Percentiles rank a stretch among this genome's conserved stretches.
These are phyloP conservation scores for Xylocopa sonorina DNA, from an alignment of 1,140 invertebrate genomes.

Conservation along the genomic window DNA sequence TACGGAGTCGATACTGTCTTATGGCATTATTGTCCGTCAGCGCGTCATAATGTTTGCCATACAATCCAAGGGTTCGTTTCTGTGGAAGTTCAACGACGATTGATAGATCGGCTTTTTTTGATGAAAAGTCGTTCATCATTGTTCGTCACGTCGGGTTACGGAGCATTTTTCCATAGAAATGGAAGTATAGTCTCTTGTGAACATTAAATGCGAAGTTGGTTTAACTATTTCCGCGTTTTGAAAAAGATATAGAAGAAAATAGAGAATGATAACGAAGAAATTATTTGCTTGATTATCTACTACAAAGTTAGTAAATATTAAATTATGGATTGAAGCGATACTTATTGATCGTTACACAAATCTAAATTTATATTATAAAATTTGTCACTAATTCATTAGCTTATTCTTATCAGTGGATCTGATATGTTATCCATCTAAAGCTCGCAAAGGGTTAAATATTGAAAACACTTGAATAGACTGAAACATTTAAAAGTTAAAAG, in stretches of 20 bases:
- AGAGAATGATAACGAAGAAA: no score
- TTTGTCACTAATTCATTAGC: no score
- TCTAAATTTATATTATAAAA: no score
- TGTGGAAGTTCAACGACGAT: not conserved
- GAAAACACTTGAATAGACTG: no score
- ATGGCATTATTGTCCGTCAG: slow-evolving; percentile 34
- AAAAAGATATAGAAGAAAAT: not conserved
- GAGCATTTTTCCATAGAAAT: not conserved
- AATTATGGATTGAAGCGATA: no score
- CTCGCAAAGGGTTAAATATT: no score
- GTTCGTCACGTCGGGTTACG: slow-evolving; percentile 7
- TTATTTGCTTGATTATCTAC: no score
- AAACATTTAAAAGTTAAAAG: not conserved
- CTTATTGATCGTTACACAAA: no score
- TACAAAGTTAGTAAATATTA: no score
- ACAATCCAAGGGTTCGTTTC: not conserved
- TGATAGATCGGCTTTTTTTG: not conserved
- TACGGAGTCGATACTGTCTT: slow-evolving; percentile 29
- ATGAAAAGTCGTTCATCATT: slow-evolving; percentile 9
- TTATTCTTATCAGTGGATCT: no score
- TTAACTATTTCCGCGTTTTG: no score
- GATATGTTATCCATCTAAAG: no score
- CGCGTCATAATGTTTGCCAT: not conserved
- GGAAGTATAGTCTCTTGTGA: not conserved
- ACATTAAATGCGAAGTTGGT: not conserved